phyloP scores from a whole-genome alignment of 1,140 invertebrate species.

The Rhysida immarginata region DNA sequence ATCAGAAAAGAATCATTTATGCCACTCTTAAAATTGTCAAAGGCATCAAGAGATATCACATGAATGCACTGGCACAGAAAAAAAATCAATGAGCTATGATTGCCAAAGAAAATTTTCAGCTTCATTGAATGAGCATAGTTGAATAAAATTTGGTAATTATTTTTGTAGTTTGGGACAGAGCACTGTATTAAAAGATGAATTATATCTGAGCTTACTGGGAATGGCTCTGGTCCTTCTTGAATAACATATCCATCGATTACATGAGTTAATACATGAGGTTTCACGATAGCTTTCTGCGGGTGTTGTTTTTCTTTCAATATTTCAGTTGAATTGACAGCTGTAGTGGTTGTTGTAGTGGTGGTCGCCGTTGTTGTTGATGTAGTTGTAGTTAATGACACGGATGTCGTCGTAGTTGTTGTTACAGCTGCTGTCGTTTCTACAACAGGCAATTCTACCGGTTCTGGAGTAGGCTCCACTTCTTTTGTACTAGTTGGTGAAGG shows the following conservation, averaged over 20 bases:
- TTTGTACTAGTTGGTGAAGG: no score
- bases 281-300: conserved; percentile 68
- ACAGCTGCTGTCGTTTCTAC: conserved; percentile 12
- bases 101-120: no score
- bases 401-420: conserved; percentile 10
- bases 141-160: no score
- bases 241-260: conserved; percentile 95
- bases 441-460: neutral
- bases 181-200: no score
- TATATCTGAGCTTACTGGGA: conserved; percentile 6
- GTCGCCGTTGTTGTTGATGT: conserved; percentile 11
- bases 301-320: conserved; percentile 24
- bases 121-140: no score
- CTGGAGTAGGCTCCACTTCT: neutral
- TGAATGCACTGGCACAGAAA: no score
- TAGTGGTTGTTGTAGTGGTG: conserved; percentile 20
- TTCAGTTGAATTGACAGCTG: conserved; percentile 24
- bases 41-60: no score
- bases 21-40: no score
- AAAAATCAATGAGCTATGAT: no score
- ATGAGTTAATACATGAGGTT: conserved; percentile 88
- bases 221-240: conserved; percentile 49
- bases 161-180: no score
- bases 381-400: conserved; percentile 10
- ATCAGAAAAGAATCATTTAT: no score